These are phyloP conservation scores for Larimichthys polyactis DNA, from an alignment of 2,113 vertebrate species.

Conservation along the genomic window DNA sequence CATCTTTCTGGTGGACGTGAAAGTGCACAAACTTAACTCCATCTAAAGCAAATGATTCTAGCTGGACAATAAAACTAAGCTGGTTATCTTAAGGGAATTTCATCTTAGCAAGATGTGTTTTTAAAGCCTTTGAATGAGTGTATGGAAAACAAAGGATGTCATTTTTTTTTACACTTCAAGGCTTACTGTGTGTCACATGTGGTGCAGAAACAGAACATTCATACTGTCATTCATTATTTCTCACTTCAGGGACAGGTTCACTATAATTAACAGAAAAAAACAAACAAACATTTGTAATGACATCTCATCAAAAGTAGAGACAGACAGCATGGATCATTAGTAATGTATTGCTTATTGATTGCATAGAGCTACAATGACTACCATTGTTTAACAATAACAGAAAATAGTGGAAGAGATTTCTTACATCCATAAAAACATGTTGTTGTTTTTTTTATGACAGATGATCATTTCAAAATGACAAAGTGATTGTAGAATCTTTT, in stretches of 20 bases:
- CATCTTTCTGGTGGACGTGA: background rate
- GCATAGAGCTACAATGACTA: background rate
- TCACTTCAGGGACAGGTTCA: conserved; percentile 2
- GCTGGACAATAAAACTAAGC: background rate
- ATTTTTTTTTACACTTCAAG: conserved; percentile 8
- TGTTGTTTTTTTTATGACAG: background rate
- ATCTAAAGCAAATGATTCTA: background rate
- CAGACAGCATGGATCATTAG: background rate
- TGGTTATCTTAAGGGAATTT: background rate
- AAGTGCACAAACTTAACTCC: background rate
- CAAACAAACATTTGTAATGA: background rate
- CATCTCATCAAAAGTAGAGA: background rate
- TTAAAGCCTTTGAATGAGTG: background rate
- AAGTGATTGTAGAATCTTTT: background rate
- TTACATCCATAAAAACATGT: background rate
- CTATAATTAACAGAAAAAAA: background rate
- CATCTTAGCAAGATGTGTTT: background rate
- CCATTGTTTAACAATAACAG: background rate
- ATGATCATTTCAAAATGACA: background rate
- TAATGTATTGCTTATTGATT: background rate
- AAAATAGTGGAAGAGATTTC: background rate
- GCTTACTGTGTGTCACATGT: background rate
- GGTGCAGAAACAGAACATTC: background rate
- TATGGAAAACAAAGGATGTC: background rate
- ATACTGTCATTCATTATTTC: background rate